Evolutionary conservation across 2,113 vertebrate genomes (phyloP).

Genomic region (Eulacestoma nigropectus): DNA sequence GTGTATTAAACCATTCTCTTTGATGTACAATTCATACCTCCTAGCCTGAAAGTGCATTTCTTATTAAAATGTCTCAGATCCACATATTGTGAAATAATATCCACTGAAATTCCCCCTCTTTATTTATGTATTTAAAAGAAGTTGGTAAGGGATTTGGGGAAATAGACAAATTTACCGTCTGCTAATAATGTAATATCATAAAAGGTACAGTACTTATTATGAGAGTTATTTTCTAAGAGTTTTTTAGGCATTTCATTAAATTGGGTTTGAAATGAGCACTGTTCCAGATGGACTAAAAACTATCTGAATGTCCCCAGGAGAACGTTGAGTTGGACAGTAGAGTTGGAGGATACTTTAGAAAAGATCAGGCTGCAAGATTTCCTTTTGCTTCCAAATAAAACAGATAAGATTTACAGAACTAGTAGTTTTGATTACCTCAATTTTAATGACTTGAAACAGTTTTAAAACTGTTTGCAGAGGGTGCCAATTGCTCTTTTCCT

Average conservation of each 20-base stretch:
- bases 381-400: background rate
- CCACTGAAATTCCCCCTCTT: slow-evolving; percentile 1
- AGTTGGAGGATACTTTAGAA: background rate
- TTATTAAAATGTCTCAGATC: slow-evolving; percentile 58
- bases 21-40: slow-evolving; percentile 8
- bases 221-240: background rate
- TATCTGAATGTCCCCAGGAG: background rate
- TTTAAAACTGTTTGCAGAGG: background rate
- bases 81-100: slow-evolving; percentile 40
- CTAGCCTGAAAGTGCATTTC: slow-evolving; percentile 43
- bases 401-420: background rate
- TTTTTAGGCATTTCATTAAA: slow-evolving; percentile 10
- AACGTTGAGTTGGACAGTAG: background rate
- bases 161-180: background rate
- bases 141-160: background rate
- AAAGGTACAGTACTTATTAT: slow-evolving; percentile 34
- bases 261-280: background rate
- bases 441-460: background rate
- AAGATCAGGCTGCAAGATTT: background rate
- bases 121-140: slow-evolving; percentile 54
- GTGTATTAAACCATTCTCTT: slow-evolving; percentile 39
- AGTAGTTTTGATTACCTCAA: background rate
- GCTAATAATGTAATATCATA: slow-evolving; percentile 15
- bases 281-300: background rate
- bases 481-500: background rate